Evolutionary conservation across 2,113 vertebrate genomes (phyloP), one percentile per base, ranked within the genome.

Genomic region (Oreotragus oreotragus): DNA sequence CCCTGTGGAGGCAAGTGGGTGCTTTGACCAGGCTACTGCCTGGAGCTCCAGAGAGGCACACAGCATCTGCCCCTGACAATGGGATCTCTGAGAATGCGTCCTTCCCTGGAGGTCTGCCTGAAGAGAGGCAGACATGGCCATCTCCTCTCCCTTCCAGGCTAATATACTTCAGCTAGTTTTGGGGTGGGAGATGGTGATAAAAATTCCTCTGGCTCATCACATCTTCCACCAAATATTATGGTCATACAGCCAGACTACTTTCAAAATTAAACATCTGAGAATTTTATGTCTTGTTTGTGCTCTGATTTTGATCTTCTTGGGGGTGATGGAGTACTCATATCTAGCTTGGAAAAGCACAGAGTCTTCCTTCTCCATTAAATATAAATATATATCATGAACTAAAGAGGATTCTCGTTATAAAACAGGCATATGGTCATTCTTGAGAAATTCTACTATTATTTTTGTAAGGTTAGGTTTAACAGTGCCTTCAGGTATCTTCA

Each of bases 401-500:
- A 7, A 88, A 76, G 19, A 91, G 19, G 7, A 7, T 83, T 85
- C 33, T 94, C 28, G 85, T 47, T 64, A 79, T 49, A 64, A 90
- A 91, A 39, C 4, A 16, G 45, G 14, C 15, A 55, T 55, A 43
- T 33, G 57, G 36, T 88, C 53, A 60, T 88, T 96, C 62, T 80
- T 91, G 62, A 95, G 87, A 88, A 80, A 79, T 84, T 86, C 6
- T 73, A 30, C 30, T 39, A 0, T 70, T 85, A 55, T n/a, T 33
- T 90, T 84, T 25, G 45, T 70, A 88, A 96, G 83, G 3, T 64
- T 55, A 83, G 28, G 6, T 36, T 98, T 96, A 92, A 36, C 88
- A 81, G 77, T 66, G 15, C 7, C 27, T 93, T 27, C 30, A 64
- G 6, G 2, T 73, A 11, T 53, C 28, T 87, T 91, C 57, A 33